These are phyloP conservation scores for Eulemur albifrons DNA, from an alignment of 2,797 vertebrate species.

Conservation along the genomic window DNA sequence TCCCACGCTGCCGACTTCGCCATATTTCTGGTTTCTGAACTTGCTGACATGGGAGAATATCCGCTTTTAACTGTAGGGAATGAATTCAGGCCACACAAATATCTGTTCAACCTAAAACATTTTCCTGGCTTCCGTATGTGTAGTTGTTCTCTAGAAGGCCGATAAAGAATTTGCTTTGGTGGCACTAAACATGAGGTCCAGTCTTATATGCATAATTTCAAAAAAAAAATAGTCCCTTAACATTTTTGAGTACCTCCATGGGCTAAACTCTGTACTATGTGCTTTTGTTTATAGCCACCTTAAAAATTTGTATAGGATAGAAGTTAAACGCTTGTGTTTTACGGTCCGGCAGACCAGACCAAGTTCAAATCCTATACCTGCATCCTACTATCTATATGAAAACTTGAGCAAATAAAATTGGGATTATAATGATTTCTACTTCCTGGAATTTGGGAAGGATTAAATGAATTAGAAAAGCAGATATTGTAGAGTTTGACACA, in stretches of 20 bases:
- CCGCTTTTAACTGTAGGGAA: conserved; percentile 23
- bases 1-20: not conserved
- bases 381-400: not conserved
- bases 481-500: not conserved
- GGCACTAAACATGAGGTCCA: not conserved
- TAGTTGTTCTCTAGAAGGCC: not conserved
- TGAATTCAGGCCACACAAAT: not conserved
- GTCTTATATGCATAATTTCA: not conserved
- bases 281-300: not conserved
- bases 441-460: not conserved
- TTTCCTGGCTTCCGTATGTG: not conserved
- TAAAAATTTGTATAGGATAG: not conserved
- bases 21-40: conserved; percentile 35
- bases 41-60: not conserved
- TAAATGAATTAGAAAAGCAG: not conserved
- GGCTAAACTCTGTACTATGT: not conserved
- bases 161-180: not conserved
- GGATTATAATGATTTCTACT: not conserved
- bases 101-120: not conserved
- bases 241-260: not conserved
- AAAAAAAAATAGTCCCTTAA: not conserved
- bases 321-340: not conserved
- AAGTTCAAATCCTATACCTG: not conserved
- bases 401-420: conserved; percentile 17
- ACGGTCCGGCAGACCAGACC: not conserved